phyloP scores from a whole-genome alignment of 2,113 vertebrate species.

The Tychaedon coryphoeus region DNA sequence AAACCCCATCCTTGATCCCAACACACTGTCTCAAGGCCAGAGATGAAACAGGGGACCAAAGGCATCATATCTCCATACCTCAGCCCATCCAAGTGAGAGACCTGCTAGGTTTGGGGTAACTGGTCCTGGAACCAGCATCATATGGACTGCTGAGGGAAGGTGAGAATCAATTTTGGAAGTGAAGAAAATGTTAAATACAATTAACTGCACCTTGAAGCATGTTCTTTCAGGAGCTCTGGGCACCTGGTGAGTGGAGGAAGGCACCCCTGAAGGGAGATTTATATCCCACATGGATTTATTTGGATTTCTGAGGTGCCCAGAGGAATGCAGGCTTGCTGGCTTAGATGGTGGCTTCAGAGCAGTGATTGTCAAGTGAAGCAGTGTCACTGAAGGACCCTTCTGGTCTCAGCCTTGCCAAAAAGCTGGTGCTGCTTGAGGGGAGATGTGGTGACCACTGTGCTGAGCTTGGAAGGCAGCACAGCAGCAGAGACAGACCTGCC shows the following conservation, averaged over 20 bases:
- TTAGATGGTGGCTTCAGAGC: not conserved
- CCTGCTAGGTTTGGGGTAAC: not conserved
- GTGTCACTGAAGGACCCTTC: not conserved
- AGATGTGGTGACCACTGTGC: too few species aligned
- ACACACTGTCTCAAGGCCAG: fast-evolving
- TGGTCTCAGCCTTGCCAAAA: not conserved
- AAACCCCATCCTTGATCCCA: not conserved
- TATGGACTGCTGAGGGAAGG: not conserved
- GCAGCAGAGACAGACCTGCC: not conserved
- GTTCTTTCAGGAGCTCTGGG: not conserved
- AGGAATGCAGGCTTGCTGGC: not conserved
- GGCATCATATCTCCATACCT: not conserved
- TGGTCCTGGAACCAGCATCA: not conserved
- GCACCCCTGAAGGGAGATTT: not conserved
- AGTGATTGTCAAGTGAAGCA: not conserved
- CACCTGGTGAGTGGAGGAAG: not conserved
- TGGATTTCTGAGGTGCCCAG: not conserved
- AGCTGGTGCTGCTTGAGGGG: not conserved
- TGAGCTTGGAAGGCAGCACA: not conserved
- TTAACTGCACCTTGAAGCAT: not conserved
- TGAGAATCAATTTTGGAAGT: not conserved
- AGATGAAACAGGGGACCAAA: not conserved
- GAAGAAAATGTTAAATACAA: fast-evolving
- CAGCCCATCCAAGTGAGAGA: not conserved
- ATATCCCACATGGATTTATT: not conserved